phyloP scores from a whole-genome alignment of 2,888 invertebrate genomes.

The Eurytoma californica region DNA sequence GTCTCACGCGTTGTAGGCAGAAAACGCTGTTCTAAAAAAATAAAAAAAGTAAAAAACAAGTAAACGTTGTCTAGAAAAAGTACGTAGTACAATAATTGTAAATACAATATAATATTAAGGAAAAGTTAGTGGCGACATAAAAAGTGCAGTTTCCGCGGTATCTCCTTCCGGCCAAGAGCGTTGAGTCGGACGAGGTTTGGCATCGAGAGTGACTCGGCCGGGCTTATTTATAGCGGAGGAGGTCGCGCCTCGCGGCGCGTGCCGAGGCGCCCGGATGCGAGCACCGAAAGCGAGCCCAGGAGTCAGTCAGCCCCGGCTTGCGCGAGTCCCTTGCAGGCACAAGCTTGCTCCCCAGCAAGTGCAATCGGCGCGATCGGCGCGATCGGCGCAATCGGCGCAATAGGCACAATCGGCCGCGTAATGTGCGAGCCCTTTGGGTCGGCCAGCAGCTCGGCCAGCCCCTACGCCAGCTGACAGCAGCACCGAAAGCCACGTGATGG shows the following conservation, averaged over 20 bases:
- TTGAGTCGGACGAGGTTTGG: conserved; percentile 24
- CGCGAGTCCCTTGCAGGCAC: neutral
- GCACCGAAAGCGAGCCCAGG: neutral
- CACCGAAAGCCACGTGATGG: conserved; percentile 62
- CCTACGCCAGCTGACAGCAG: neutral
- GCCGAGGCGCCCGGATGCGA: neutral
- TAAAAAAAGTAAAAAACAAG: too few relatives aligned
- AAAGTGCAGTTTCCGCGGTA: too few relatives aligned
- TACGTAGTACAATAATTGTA: too few relatives aligned
- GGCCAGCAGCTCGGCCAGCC: neutral
- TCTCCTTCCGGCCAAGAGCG: conserved; percentile 32
- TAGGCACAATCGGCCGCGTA: neutral
- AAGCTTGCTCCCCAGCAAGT: neutral
- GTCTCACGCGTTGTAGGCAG: too few relatives aligned
- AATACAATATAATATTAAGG: too few relatives aligned
- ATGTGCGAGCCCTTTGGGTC: conserved; percentile 5
- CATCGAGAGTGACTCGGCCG: conserved; percentile 23
- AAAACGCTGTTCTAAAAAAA: too few relatives aligned
- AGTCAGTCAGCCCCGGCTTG: neutral
- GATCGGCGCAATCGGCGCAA: neutral
- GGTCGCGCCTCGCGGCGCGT: conserved; percentile 59
- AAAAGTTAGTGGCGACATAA: too few relatives aligned
- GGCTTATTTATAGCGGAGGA: conserved; percentile 73
- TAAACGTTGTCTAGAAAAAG: too few relatives aligned
- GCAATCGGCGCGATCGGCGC: neutral